Evolutionary conservation across 2,113 vertebrate genomes (phyloP).

Genomic region (Piprites chloris): DNA sequence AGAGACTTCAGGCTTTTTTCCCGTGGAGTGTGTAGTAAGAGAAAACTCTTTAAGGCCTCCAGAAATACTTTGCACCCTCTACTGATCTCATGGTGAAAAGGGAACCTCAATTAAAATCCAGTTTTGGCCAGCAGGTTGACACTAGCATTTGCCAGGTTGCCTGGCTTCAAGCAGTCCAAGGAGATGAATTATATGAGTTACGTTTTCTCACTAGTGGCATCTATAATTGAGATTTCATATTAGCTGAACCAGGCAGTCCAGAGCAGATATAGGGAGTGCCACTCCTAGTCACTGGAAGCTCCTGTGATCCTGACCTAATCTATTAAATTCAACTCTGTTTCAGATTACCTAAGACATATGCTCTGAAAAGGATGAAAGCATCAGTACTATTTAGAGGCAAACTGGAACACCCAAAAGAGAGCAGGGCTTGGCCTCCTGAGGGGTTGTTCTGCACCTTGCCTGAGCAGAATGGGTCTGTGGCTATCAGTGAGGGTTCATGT

Average conservation of each 20-base stretch:
- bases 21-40: background rate
- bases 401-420: background rate
- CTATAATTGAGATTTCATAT: slow-evolving; percentile 12
- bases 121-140: background rate
- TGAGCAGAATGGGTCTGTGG: background rate
- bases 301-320: slow-evolving; percentile 28
- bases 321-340: slow-evolving; percentile 28
- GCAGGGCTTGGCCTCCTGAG: background rate
- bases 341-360: background rate
- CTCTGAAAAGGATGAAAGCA: background rate
- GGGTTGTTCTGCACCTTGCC: background rate
- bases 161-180: background rate
- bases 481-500: background rate
- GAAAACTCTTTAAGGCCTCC: background rate
- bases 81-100: background rate
- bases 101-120: background rate
- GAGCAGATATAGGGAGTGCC: background rate
- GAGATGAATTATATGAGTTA: background rate
- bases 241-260: background rate
- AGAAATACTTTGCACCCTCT: background rate
- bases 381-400: background rate
- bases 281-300: background rate
- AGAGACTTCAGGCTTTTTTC: background rate
- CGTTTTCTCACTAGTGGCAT: background rate
- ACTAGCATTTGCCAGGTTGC: background rate